Evolutionary conservation across 2,113 vertebrate genomes (phyloP).

Genomic region (Fulica atra): DNA sequence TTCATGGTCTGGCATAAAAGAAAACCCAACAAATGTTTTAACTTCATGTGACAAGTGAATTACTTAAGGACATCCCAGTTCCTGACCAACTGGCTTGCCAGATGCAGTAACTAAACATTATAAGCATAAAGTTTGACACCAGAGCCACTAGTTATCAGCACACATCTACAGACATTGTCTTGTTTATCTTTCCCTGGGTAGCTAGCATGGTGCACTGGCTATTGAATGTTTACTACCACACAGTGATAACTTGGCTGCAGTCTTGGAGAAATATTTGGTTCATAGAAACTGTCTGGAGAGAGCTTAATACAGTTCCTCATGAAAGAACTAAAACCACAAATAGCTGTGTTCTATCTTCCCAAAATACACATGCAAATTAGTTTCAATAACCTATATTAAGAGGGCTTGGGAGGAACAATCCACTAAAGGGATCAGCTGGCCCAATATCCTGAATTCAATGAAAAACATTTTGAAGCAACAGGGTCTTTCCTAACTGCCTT

Average conservation of each 20-base stretch:
- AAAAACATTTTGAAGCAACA: neutral
- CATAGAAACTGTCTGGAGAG: neutral
- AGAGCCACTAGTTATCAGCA: neutral
- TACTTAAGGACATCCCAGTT: neutral
- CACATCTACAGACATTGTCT: neutral
- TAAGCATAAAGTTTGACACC: neutral
- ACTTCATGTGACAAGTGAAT: neutral
- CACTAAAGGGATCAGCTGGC: neutral
- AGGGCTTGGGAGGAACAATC: neutral
- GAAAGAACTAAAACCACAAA: neutral
- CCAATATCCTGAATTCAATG: neutral
- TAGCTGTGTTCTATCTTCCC: neutral
- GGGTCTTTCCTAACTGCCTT: neutral
- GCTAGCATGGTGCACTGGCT: neutral
- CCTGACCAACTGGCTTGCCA: neutral
- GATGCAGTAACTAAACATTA: neutral
- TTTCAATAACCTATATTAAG: neutral
- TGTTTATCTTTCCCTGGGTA: neutral
- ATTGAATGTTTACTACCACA: neutral
- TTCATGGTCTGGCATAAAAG: neutral
- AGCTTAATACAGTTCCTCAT: neutral
- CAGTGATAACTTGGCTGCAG: neutral
- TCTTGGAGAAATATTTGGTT: neutral
- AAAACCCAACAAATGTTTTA: neutral
- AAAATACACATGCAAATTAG: neutral